Evolutionary conservation across 2,888 invertebrate genomes (phyloP), one percentile per base, ranked within the genome.

Genomic region (Dermolepida albohirtum): DNA sequence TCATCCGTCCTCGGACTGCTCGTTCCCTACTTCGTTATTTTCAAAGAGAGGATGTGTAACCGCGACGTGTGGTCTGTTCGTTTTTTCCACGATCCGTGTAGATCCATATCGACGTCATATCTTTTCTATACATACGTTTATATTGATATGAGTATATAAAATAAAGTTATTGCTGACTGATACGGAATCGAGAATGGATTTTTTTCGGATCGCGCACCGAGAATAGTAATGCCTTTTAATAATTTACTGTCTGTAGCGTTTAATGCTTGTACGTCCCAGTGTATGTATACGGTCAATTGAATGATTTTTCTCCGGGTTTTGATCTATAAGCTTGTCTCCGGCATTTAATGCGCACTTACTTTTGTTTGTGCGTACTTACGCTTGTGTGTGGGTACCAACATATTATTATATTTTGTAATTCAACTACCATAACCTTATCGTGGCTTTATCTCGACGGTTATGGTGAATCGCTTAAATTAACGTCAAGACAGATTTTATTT

Each of bases 141-240:
- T 67, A 67, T 67, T 54, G 63, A 63, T 66, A 63, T 67, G 49
- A 34, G 67, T 47, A 63, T 51, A 40, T 67, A 67, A 64, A 67
- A 67, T 67, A 67, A 67, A 67, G 67, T 67, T 67, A 67, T 67
- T 67, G 67, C 64, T 63, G 49, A 51, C 66, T 41, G 50, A 54
- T 59, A 22, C 59, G 41, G 66, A 57, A 66, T 66, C 59, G 41
- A 27, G 41, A 39, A 66, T 59, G 65, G 59, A 59, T 22, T 59
- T 66, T 66, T 66, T 66, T 40, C 22, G 49, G 44, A 44, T 34
- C 41, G 66, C 40, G 29, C 66, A 59, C 44, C 27, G 64, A 52
- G 64, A 64, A 64, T 52, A 52, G 44, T 64, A 64, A 64, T 52
- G 52, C 16, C 29, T 41, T 29, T 64, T 64, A 41, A 43, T 59